Conservation (phyloP, 2,797 vertebrate species). For the Gadopsis bispinosus region DNA sequence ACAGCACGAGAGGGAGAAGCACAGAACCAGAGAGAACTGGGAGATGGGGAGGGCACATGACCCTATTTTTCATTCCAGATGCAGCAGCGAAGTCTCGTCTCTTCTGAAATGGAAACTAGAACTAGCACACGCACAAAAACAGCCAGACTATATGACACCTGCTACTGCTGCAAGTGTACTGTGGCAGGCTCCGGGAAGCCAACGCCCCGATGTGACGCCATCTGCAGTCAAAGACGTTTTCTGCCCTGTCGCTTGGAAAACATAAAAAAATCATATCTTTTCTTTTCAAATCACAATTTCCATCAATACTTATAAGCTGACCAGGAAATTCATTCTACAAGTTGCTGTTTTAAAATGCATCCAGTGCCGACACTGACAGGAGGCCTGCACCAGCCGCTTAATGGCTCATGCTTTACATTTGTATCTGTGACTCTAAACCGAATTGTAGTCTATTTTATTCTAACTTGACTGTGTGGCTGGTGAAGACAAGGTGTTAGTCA, state of each 20-base stretch:
- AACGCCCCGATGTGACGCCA: neutral
- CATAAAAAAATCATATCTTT: neutral
- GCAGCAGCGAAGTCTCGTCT: neutral
- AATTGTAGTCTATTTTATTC: neutral
- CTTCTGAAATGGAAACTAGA: neutral
- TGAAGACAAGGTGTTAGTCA: neutral
- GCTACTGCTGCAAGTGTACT: neutral
- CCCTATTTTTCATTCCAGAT: neutral
- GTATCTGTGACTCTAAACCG: neutral
- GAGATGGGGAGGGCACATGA: neutral
- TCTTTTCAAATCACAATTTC: neutral
- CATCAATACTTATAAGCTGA: neutral
- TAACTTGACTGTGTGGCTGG: neutral
- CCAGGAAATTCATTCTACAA: neutral
- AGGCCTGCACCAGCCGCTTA: neutral
- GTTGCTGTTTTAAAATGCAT: neutral
- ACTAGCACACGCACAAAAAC: too few relatives aligned
- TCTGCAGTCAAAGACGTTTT: neutral
- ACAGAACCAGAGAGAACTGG: constrained; percentile 4
- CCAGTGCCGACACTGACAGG: neutral
- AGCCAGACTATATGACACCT: neutral
- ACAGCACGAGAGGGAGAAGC: neutral
- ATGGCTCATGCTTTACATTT: constrained; percentile 4
- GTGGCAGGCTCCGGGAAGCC: neutral
- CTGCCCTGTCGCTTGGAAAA: neutral